Evolutionary conservation across 2,888 invertebrate genomes (phyloP), one percentile per base, ranked within the genome.

Genomic region (Sturmia bella): DNA sequence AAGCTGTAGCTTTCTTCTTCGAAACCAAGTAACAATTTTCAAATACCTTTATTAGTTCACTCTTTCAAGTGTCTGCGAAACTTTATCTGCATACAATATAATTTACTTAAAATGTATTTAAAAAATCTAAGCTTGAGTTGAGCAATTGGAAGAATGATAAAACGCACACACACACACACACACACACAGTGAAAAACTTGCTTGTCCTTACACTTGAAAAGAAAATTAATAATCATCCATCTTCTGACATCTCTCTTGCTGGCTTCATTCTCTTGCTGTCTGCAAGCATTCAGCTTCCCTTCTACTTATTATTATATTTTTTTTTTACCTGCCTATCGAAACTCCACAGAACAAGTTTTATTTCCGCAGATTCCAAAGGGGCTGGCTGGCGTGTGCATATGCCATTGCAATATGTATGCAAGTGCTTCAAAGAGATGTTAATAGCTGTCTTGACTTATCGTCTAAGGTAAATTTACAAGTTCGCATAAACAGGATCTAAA

Each of bases 201-300:
- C 78, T 81, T 77, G 81, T 81, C 72, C 68, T 73, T 81, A 77
- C 43, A 77, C 73, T 82, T 78, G 78, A 78, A 77, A 77, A 74
- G 63, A 77, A 78, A 77, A 77, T 74, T 82, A 77, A 74, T 82
- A 82, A 74, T 78, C 70, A 61, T 64, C 77, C 74, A 78, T 64
- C 74, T 45, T 70, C 54, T 74, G 73, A 32, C 73, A 56, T 19
- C 72, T 68, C 57, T 70, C 17, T 61, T 17, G 41, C 27, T 45
- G n/a, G 32, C 4, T 43, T 45, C 17, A 4, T 56, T 45, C 12
- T 54, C 13, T 43, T 37, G 21, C 15, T 43, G 21, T 11, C 39
- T 17, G 27, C 59, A 63, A 32, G 15, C 27, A n/a, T n/a, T n/a
- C 19, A 27, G 19, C 39, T 45, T 45, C 45, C 21, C 69, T 61